Conservation (phyloP, 2,888 invertebrate species). For the Ametastegia equiseti region DNA sequence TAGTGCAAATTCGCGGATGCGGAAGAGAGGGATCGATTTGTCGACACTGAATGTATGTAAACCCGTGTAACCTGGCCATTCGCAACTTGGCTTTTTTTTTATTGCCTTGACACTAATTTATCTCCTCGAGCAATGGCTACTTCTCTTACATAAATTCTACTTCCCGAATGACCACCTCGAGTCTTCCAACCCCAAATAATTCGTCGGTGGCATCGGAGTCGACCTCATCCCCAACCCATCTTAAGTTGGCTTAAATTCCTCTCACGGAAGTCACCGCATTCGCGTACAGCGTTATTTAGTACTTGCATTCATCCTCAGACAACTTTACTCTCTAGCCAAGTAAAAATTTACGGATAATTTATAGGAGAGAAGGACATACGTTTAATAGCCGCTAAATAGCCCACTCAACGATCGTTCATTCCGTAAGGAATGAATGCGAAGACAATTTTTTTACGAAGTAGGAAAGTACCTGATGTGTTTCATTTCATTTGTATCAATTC, state of each 20-base stretch:
- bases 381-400: neutral
- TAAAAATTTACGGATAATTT: conserved; percentile 11
- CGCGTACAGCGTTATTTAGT: conserved; percentile 41
- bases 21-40: conserved; percentile 62
- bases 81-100: conserved; percentile 68
- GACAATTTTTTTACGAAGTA: neutral
- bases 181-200: conserved; percentile 15
- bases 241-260: conserved; percentile 36
- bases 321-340: neutral
- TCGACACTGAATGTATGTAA: conserved; percentile 46
- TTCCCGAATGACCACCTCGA: conserved; percentile 60
- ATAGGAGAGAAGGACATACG: neutral
- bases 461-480: neutral
- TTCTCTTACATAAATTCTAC: conserved; percentile 68
- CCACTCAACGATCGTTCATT: neutral
- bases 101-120: conserved; percentile 66
- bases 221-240: conserved; percentile 40
- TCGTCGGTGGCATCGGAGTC: conserved; percentile 6
- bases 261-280: conserved; percentile 17
- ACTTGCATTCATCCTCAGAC: conserved; percentile 34
- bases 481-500: neutral
- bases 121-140: conserved; percentile 64
- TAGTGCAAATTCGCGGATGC: conserved; percentile 50
- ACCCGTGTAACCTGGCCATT: conserved; percentile 66
- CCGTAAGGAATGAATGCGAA: neutral